Percentiles rank a stretch among this genome's conserved stretches.
phyloP scores from a whole-genome alignment of 2,888 invertebrate species.

The Drosophila helvetica region DNA sequence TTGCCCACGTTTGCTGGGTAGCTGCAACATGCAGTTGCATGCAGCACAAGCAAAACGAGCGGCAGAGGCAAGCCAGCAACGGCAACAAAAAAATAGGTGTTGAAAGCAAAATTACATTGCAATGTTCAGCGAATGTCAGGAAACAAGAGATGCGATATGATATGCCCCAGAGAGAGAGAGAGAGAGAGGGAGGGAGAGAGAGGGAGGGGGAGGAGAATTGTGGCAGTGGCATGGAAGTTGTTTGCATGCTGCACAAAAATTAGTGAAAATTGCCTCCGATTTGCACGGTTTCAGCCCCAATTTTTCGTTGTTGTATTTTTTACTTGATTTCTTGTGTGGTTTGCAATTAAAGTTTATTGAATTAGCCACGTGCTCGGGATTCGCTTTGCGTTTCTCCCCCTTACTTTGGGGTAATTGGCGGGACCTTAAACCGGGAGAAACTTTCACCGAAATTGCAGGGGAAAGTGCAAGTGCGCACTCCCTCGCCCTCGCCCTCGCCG shows the following conservation, averaged over 20 bases:
- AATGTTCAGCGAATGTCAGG: slow-evolving; percentile 66
- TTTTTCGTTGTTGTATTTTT: slow-evolving; percentile 28
- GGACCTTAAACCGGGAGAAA: slow-evolving; percentile 14
- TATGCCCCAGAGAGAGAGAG: slow-evolving; percentile 49
- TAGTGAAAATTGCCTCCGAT: slow-evolving; percentile 73
- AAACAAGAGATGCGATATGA: slow-evolving; percentile 77
- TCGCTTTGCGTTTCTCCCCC: slow-evolving; percentile 14
- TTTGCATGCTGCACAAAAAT: slow-evolving; percentile 75
- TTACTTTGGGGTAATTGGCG: not conserved
- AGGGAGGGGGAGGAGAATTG: not conserved
- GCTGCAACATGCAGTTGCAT: slow-evolving; percentile 58
- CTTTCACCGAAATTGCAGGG: slow-evolving; percentile 47
- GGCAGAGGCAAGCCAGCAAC: slow-evolving; percentile 1
- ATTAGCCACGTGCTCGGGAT: slow-evolving; percentile 71
- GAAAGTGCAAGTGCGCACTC: slow-evolving; percentile 21
- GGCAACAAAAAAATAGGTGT: slow-evolving; percentile 63
- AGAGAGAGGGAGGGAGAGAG: slow-evolving; percentile 5
- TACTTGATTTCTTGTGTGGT: slow-evolving; percentile 7
- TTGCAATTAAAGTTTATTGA: slow-evolving; percentile 75
- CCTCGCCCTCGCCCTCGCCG: not conserved
- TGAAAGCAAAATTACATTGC: slow-evolving; percentile 80
- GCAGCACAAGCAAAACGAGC: slow-evolving; percentile 31
- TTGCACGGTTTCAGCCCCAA: slow-evolving; percentile 39
- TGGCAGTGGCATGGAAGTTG: slow-evolving; percentile 34
- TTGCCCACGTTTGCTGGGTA: slow-evolving; percentile 71